Evolutionary conservation across 2,797 vertebrate species (phyloP), one percentile per base, ranked within the genome.

Genomic region (Botia kubotai): DNA sequence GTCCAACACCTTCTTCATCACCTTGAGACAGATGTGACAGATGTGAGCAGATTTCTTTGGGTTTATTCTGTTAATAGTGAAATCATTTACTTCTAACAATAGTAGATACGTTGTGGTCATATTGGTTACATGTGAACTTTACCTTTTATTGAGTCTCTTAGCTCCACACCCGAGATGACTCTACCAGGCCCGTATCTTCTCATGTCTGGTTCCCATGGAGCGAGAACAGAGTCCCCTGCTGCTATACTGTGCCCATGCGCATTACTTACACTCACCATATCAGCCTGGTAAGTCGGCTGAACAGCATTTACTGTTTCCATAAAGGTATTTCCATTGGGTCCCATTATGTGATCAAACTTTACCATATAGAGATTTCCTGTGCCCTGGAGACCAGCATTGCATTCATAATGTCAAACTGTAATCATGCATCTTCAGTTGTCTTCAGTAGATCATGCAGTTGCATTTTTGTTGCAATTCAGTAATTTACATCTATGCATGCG

Each of bases 161-260:
- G 85, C 81, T 94, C 93, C 5, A 89, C 70, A 67, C 93, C 91
- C 0, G 60, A 86, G 67, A 95, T 80, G 72, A 97, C 83, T 0
- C 90, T 95, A 84, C 95, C 96, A 0, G 96, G 96, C 3, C 94
- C 95, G 0, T 95, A 96, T 77, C 88, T 91, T 67, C 71, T 88
- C 82, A 82, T 63, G 1, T 90, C 88, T 66, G 90, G 87, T 82
- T 95, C 94, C 94, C 95, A 95, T 3, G 94, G 94, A 2, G 95
- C 95, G 87, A 97, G 87, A 6, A 97, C 95, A 33, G 94, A 91
- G 84, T 96, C 93, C 14, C 95, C 96, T 0, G 94, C 94, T 33
- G 85, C 60, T 53, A 96, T 90, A 52, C 85, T 85, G 52, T 82
- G 87, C 12, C 83, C 83, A 82, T 87, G 84, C 3, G 87, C 86